phyloP scores from a whole-genome alignment of 2,113 vertebrate species.

The Tyto alba region DNA sequence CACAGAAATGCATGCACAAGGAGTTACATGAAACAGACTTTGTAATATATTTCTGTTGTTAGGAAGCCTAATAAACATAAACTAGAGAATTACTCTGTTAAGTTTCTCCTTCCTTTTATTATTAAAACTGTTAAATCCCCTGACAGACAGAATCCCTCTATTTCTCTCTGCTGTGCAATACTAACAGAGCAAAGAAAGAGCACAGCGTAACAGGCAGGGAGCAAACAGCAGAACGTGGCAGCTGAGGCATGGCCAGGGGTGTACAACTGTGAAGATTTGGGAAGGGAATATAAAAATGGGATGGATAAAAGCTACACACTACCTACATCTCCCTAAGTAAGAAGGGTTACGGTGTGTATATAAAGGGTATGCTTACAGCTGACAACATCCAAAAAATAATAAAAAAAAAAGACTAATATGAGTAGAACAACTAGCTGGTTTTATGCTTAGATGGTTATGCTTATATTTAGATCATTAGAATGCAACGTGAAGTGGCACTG shows the following conservation, averaged over 20 bases:
- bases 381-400: not conserved
- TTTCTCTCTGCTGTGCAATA: not conserved
- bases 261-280: not conserved
- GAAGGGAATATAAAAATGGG: not conserved
- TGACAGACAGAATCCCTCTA: not conserved
- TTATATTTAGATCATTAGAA: too few species aligned
- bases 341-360: not conserved
- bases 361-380: not conserved
- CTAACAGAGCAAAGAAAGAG: not conserved
- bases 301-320: not conserved
- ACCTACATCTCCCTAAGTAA: not conserved
- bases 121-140: not conserved
- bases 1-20: not conserved
- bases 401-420: not conserved
- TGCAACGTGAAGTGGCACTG: not conserved
- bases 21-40: not conserved
- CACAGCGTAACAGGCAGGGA: rapidly evolving
- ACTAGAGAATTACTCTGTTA: not conserved
- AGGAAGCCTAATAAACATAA: not conserved
- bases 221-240: rapidly evolving
- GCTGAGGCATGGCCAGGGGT: rapidly evolving
- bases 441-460: not conserved
- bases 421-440: not conserved
- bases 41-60: not conserved
- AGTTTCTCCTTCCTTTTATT: not conserved